Evolutionary conservation across 2,888 invertebrate genomes (phyloP).

Genomic region (Drosophila stalkeri): DNA sequence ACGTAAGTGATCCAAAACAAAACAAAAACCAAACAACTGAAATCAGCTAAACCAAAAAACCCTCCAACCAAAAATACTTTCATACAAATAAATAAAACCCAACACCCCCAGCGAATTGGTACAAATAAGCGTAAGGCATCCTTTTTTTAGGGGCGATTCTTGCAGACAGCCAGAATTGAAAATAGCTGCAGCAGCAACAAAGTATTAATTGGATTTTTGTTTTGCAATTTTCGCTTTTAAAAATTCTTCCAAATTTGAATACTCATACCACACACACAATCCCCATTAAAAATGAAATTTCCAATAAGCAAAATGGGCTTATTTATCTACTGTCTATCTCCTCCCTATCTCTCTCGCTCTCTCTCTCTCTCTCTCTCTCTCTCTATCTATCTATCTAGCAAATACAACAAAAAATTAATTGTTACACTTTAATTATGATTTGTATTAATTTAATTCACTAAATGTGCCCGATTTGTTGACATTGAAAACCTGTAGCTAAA

Average conservation of each 20-base stretch:
- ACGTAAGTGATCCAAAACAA: slow-evolving; percentile 91
- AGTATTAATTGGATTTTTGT: slow-evolving; percentile 84
- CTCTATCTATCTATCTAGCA: slow-evolving; percentile 53
- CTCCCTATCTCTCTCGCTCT: slow-evolving; percentile 28
- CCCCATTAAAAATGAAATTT: slow-evolving; percentile 9
- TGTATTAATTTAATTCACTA: slow-evolving; percentile 47
- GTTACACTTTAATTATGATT: slow-evolving; percentile 51
- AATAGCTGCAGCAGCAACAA: slow-evolving; percentile 40
- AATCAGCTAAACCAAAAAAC: slow-evolving; percentile 38
- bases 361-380: slow-evolving; percentile 39
- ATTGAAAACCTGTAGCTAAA: slow-evolving; percentile 85
- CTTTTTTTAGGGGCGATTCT: slow-evolving; percentile 79
- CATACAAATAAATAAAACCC: slow-evolving; percentile 14
- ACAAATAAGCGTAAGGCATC: slow-evolving; percentile 23
- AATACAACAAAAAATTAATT: slow-evolving; percentile 81
- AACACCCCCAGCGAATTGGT: slow-evolving; percentile 63
- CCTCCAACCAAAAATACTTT: slow-evolving; percentile 30
- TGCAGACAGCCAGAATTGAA: slow-evolving; percentile 72
- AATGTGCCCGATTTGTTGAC: slow-evolving; percentile 77
- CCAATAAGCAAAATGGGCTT: slow-evolving; percentile 15
- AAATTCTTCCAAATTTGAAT: slow-evolving; percentile 52
- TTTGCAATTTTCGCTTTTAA: slow-evolving; percentile 84
- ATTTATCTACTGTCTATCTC: slow-evolving; percentile 13
- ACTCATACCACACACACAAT: slow-evolving; percentile 21
- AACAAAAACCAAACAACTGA: slow-evolving; percentile 45